These are phyloP conservation scores for Puffinus mauretanicus DNA, from an alignment of 2,113 vertebrate species.

Conservation along the genomic window DNA sequence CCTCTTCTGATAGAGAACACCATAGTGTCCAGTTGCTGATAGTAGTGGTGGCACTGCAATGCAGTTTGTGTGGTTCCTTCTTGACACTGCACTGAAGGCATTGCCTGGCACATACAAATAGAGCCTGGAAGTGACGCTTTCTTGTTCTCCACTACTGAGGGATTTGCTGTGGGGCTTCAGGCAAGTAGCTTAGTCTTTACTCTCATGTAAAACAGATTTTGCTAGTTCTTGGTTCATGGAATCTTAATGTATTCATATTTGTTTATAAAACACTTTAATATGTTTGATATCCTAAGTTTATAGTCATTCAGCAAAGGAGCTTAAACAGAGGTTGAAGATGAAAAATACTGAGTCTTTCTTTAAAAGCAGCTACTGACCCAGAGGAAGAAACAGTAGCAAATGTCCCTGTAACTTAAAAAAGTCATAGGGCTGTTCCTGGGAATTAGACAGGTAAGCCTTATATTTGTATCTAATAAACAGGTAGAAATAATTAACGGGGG, in stretches of 20 bases:
- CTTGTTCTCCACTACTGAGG: rapidly evolving
- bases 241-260: not conserved
- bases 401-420: not conserved
- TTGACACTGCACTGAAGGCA: not conserved
- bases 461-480: not conserved
- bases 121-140: not conserved
- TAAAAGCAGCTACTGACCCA: not conserved
- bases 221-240: not conserved
- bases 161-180: not conserved
- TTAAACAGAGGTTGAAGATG: not conserved
- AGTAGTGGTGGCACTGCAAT: not conserved
- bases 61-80: not conserved
- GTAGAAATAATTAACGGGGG: not conserved
- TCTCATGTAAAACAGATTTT: not conserved
- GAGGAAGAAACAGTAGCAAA: not conserved
- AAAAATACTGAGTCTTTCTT: not conserved
- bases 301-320: not conserved
- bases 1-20: not conserved
- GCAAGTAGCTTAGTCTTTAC: not conserved
- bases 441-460: not conserved
- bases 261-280: not conserved
- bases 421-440: not conserved
- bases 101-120: not conserved
- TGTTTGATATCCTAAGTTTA: not conserved
- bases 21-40: not conserved